phyloP scores from a whole-genome alignment of 2,113 vertebrate genomes.

The Xiphophorus hellerii region DNA sequence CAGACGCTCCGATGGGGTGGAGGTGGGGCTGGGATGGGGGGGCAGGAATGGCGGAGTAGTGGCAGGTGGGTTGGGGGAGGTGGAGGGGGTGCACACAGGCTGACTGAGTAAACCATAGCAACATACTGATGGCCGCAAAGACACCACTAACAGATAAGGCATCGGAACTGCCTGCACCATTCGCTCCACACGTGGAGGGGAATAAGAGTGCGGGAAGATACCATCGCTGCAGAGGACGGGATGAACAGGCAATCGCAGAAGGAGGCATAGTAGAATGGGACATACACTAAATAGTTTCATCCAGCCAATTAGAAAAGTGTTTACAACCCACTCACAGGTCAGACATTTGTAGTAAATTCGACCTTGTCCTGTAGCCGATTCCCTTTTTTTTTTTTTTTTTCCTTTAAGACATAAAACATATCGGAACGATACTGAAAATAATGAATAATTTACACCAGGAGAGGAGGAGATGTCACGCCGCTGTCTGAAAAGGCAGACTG shows the following conservation, averaged over 20 bases:
- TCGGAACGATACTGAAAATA: background rate
- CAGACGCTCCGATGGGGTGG: slow-evolving; percentile 19
- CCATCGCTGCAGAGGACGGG: slow-evolving; percentile 35
- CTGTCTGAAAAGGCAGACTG: background rate
- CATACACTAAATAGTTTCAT: slow-evolving; percentile 20
- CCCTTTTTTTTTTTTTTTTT: background rate
- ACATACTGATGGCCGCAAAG: slow-evolving; percentile 60
- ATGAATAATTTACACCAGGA: background rate
- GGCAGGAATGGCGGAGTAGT: background rate
- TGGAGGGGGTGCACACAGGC: background rate
- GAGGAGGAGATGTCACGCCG: background rate
- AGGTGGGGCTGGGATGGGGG: background rate
- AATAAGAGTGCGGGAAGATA: slow-evolving; percentile 40
- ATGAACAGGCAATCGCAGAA: slow-evolving; percentile 26
- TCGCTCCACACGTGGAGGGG: slow-evolving; percentile 43
- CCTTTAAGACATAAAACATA: background rate
- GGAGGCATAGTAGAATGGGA: slow-evolving; percentile 13
- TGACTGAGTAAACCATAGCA: slow-evolving; percentile 66
- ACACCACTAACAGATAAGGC: slow-evolving; percentile 59
- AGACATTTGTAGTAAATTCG: background rate
- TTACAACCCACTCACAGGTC: background rate
- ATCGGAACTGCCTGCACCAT: slow-evolving; percentile 54
- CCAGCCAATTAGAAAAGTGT: background rate
- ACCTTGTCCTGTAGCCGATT: background rate
- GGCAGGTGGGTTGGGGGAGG: slow-evolving; percentile 1